phyloP scores from a whole-genome alignment of 2,888 invertebrate genomes.

The Agrypnus murinus region DNA sequence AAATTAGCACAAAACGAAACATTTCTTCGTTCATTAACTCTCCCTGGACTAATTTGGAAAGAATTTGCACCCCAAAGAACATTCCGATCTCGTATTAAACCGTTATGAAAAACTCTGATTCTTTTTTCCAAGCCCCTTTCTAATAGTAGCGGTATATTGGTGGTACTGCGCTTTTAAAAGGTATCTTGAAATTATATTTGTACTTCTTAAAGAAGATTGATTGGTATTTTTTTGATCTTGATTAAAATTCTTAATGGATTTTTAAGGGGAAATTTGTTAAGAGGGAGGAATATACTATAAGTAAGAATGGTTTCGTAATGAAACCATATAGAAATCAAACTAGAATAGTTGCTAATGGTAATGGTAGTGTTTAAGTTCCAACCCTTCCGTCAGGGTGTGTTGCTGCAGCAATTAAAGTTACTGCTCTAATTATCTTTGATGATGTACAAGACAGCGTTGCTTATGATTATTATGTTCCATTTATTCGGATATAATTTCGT shows the following conservation, averaged over 20 bases:
- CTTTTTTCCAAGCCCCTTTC: constrained; percentile 49
- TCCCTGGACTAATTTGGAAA: constrained; percentile 71
- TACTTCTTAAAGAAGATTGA: constrained; percentile 63
- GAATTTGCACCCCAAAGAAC: constrained; percentile 70
- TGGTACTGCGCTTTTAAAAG: constrained; percentile 50
- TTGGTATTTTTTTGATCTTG: constrained; percentile 63
- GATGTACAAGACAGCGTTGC: constrained; percentile 35
- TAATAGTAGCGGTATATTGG: constrained; percentile 50
- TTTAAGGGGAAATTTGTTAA: constrained; percentile 32
- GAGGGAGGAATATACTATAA: constrained; percentile 7
- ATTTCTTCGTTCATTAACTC: constrained; percentile 72
- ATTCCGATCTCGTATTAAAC: constrained; percentile 66
- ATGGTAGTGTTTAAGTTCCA: constrained; percentile 56
- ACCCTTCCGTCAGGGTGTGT: constrained; percentile 60
- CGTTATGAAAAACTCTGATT: constrained; percentile 61
- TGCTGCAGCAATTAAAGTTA: constrained; percentile 57
- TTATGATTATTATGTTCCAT: constrained; percentile 8
- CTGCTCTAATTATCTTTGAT: constrained; percentile 53
- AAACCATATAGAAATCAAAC: constrained; percentile 35
- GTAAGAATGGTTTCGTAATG: constrained; percentile 29
- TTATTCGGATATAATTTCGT: not conserved
- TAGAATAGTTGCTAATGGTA: constrained; percentile 59
- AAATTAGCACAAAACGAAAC: constrained; percentile 72
- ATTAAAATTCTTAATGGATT: constrained; percentile 67
- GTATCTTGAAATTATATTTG: constrained; percentile 52